phyloP scores from a whole-genome alignment of 92 coral and sea anemone genomes.

The Galaxea fascicularis region DNA sequence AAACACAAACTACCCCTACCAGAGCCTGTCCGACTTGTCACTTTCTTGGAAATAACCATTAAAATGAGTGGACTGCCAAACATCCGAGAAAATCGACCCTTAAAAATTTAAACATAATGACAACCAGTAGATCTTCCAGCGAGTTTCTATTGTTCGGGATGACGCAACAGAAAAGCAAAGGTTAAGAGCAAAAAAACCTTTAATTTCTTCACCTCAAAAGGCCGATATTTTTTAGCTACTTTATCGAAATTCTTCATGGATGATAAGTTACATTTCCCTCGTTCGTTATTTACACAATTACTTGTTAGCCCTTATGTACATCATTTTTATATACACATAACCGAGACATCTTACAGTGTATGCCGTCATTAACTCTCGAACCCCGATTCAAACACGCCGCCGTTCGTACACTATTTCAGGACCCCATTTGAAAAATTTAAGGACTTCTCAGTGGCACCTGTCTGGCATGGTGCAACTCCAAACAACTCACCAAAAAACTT shows the following conservation, averaged over 20 bases:
- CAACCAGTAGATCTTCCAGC: neutral
- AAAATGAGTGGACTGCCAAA: no score
- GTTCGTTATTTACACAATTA: constrained; percentile 22
- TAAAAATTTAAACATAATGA: no score
- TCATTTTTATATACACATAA: neutral
- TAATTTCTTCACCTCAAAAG: neutral
- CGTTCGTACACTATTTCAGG: no score
- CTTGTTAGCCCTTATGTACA: constrained; percentile 29
- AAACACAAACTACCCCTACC: no score
- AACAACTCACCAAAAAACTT: no score
- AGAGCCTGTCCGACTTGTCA: no score
- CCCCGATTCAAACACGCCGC: neutral
- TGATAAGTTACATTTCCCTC: constrained; percentile 26
- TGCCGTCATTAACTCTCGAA: neutral
- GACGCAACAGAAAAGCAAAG: neutral
- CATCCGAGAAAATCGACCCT: no score
- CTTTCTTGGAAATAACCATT: no score
- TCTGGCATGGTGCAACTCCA: no score
- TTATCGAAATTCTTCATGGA: neutral
- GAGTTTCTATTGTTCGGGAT: neutral
- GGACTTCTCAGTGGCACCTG: no score
- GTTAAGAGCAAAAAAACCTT: constrained; percentile 9
- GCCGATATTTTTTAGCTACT: neutral
- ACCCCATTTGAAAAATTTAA: no score
- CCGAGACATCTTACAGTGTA: no score